Percentiles rank a stretch among this genome's conserved stretches.
Evolutionary conservation across 2,797 vertebrate species (phyloP).

Genomic region (Zalophus californianus): DNA sequence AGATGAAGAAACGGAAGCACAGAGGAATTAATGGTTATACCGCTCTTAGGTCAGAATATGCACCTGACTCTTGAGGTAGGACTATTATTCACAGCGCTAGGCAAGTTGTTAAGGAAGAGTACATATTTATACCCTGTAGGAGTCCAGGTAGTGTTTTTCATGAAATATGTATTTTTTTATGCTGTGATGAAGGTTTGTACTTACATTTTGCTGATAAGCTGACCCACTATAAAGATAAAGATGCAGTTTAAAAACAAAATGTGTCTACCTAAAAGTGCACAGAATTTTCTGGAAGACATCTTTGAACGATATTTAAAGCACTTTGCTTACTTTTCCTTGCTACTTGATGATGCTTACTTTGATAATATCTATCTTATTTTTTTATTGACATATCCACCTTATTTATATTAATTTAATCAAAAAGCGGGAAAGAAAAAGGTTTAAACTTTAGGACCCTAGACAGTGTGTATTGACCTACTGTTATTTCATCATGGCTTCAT

Average conservation of each 20-base stretch:
- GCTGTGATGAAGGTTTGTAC: not conserved
- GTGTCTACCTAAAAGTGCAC: not conserved
- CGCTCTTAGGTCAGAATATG: not conserved
- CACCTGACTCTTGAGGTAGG: not conserved
- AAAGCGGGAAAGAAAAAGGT: not conserved
- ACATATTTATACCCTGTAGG: not conserved
- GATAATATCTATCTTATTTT: not conserved
- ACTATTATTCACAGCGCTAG: not conserved
- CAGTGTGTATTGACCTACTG: not conserved
- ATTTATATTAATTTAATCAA: constrained; percentile 38
- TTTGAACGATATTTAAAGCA: not conserved
- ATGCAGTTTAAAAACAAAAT: not conserved
- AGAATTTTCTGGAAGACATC: constrained; percentile 28
- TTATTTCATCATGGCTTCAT: not conserved
- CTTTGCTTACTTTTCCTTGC: not conserved
- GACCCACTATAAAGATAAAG: not conserved
- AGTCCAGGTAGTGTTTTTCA: not conserved
- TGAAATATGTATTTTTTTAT: not conserved
- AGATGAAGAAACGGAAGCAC: not conserved
- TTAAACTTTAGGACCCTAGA: not conserved
- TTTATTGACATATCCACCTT: not conserved
- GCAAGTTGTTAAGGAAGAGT: not conserved
- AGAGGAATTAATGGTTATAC: not conserved
- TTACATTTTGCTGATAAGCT: not conserved
- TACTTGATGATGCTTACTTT: constrained; percentile 23